Evolutionary conservation across 2,888 invertebrate genomes (phyloP), one percentile per base, ranked within the genome.

Genomic region (Buathra laborator): DNA sequence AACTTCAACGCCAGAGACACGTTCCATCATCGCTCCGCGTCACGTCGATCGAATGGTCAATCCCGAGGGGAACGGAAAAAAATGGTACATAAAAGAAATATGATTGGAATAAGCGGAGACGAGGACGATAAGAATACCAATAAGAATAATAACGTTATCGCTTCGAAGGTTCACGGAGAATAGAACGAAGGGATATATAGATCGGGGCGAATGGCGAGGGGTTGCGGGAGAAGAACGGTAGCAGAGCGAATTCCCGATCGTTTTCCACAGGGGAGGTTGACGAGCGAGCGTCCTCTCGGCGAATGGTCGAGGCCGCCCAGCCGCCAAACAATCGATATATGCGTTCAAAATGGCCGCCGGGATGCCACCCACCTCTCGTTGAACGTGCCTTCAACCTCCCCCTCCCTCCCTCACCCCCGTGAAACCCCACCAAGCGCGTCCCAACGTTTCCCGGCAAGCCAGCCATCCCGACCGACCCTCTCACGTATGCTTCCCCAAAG

Each of bases 281-380:
- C 90, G 90, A 91, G 91, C 87, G 88, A 90, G 87, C 92, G 81
- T 80, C 92, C 92, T 90, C 83, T 82, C 86, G 86, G 92, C 92
- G 92, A 93, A 93, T 93, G 93, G 93, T 91, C 93, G 93, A 93
- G 92, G 89, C 86, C 89, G 92, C 93, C 92, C 92, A 92, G 93
- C 93, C 93, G 93, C 94, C 94, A 94, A 94, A 94, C 94, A 94
- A 94, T 94, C 94, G 94, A 94, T 94, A 94, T 94, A 94, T 94
- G 93, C 93, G 93, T 94, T 94, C 94, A 94, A 94, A 94, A 94
- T 94, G 94, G 94, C 94, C 93, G 94, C 94, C 94, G 92, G 92
- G 92, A 92, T 92, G 90, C 93, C 92, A 93, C 92, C 93, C 92
- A 92, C 92, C 92, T 92, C 91, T 88, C 88, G 89, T 80, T 80